phyloP scores from a whole-genome alignment of 92 coral and sea anemone genomes.

The Desmophyllum pertusum region DNA sequence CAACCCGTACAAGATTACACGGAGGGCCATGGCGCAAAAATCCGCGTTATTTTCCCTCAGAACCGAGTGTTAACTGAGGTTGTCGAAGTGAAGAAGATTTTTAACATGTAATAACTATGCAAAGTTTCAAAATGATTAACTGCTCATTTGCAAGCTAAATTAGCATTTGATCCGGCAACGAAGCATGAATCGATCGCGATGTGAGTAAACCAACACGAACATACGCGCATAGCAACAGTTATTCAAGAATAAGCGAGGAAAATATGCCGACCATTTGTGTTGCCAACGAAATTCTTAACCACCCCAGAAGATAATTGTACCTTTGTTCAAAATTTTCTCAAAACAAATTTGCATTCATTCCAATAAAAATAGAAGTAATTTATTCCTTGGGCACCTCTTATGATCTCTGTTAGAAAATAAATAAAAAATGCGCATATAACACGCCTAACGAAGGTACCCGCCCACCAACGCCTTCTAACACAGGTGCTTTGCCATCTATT shows the following conservation, averaged over 20 bases:
- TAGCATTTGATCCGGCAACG: not conserved
- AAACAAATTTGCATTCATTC: not conserved
- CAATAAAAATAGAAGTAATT: not conserved
- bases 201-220: not conserved
- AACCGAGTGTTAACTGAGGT: not conserved
- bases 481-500: not conserved
- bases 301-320: not conserved
- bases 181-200: not conserved
- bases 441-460: not conserved
- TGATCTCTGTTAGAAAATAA: not conserved
- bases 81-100: constrained; percentile 1
- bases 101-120: constrained; percentile 43
- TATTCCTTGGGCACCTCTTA: not conserved
- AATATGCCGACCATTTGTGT: not conserved
- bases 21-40: constrained; percentile 1
- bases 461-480: not conserved
- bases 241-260: not conserved
- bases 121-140: constrained; percentile 2
- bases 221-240: not conserved
- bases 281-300: not conserved
- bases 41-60: not conserved
- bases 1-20: not conserved
- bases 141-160: constrained; percentile 32
- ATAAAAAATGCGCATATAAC: not conserved
- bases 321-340: not conserved